Percentiles rank a stretch among this genome's conserved stretches.
phyloP scores from a whole-genome alignment of 2,113 vertebrate species.

The Enhydra lutris region DNA sequence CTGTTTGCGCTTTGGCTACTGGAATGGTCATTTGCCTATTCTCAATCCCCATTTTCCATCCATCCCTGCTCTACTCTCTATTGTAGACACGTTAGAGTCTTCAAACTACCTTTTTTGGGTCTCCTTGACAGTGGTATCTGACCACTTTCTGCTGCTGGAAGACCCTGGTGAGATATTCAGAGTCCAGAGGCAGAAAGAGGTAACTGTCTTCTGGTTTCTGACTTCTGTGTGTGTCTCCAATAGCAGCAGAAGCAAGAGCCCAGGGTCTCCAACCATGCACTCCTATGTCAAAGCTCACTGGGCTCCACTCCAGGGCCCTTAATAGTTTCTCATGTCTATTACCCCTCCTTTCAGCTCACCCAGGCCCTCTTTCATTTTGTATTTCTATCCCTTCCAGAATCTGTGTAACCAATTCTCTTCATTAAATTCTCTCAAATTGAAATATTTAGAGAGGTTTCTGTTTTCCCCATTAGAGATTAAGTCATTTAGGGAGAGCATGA shows the following conservation, averaged over 20 bases:
- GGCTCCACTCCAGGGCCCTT: not conserved
- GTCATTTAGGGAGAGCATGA: not conserved
- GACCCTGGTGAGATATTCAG: not conserved
- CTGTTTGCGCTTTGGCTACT: not conserved
- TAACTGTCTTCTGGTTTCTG: not conserved
- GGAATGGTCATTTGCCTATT: not conserved
- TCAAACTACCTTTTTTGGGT: not conserved
- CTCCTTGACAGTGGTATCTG: not conserved
- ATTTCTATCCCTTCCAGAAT: not conserved
- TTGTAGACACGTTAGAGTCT: not conserved
- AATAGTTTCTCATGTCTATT: not conserved
- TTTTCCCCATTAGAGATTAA: not conserved
- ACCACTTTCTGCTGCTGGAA: not conserved
- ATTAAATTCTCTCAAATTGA: not conserved
- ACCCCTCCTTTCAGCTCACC: not conserved
- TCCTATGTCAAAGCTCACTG: not conserved
- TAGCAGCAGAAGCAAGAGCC: not conserved
- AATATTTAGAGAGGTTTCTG: not conserved
- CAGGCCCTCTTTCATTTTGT: not conserved
- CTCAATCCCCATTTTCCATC: not conserved
- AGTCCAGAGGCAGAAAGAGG: not conserved
- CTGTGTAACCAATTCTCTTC: not conserved
- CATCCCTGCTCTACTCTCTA: not conserved
- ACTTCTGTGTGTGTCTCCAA: not conserved
- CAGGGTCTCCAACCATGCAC: fast-evolving